Evolutionary conservation across 2,888 invertebrate species (phyloP), one percentile per base, ranked within the genome.

Genomic region (Dryobota labecula): DNA sequence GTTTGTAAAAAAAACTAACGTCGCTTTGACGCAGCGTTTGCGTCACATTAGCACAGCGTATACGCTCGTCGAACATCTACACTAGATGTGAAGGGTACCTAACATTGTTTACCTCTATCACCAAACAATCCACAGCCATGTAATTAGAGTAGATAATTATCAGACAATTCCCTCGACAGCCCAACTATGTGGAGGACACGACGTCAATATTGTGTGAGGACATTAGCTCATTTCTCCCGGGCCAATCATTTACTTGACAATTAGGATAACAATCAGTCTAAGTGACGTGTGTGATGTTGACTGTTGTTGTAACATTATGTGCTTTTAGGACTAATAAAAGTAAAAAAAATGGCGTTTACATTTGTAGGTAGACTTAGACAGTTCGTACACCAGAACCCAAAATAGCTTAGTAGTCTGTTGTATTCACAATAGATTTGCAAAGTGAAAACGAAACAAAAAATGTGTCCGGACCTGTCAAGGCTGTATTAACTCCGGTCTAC

Each of bases 161-260:
- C 71, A 69, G 56, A 74, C 80, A 77, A 76, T 77, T 78, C 86
- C 78, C 84, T 60, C 30, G 81, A 66, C 64, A 75, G 27, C 74
- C 74, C 71, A 56, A 38, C 77, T 63, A 73, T 64, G 24, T 47
- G 47, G 72, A 81, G 78, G 83, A 87, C 87, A 84, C 61, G 76
- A 76, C 76, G 88, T 91, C 91, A 91, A 91, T 93, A 92, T 86
- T 90, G 87, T 83, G 88, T 87, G 82, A 86, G 82, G 87, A 85
- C 90, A 92, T 93, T 91, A 90, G 89, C 84, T 90, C 86, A 93
- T 92, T 92, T 91, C 93, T 91, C 92, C 53, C 76, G 90, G 88
- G 92, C 78, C 83, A 80, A 80, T 80, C 79, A 90, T 88, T 91
- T 88, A 88, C 81, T 78, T 84, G 84, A 79, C 91, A 92, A 93